phyloP scores from a whole-genome alignment of 2,113 vertebrate species.

The Anolis carolinensis region DNA sequence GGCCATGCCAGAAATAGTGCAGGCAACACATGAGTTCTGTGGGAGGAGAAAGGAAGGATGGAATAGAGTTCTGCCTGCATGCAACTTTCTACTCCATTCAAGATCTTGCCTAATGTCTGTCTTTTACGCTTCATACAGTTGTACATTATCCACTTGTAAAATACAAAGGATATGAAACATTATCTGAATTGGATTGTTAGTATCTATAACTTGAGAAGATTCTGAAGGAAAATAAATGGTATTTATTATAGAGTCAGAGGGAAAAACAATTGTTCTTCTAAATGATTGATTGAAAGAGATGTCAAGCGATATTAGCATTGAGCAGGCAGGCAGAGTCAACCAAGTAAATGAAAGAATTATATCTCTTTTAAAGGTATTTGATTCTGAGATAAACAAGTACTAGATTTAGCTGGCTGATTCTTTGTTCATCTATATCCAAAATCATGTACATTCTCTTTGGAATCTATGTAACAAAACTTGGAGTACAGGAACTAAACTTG shows the following conservation, averaged over 20 bases:
- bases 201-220: conserved; percentile 57
- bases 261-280: conserved; percentile 63
- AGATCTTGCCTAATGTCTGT: background rate
- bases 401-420: accelerated
- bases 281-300: conserved; percentile 61
- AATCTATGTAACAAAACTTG: too few relatives aligned
- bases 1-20: too few relatives aligned
- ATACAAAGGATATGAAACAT: background rate
- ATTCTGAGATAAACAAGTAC: conserved; percentile 18
- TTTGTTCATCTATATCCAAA: background rate
- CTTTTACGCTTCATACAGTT: background rate
- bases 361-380: conserved; percentile 41
- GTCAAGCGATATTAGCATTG: conserved; percentile 62
- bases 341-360: conserved; percentile 55
- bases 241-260: conserved; percentile 59
- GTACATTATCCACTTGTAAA: background rate
- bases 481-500: background rate
- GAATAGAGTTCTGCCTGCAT: too few relatives aligned
- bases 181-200: conserved; percentile 38
- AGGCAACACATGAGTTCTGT: too few relatives aligned
- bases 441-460: too few relatives aligned
- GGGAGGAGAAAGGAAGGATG: too few relatives aligned
- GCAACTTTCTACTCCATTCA: too few relatives aligned
- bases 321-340: conserved; percentile 51
- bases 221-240: conserved; percentile 61